phyloP scores from a whole-genome alignment of 2,113 vertebrate species.

The Sebastes fasciatus region DNA sequence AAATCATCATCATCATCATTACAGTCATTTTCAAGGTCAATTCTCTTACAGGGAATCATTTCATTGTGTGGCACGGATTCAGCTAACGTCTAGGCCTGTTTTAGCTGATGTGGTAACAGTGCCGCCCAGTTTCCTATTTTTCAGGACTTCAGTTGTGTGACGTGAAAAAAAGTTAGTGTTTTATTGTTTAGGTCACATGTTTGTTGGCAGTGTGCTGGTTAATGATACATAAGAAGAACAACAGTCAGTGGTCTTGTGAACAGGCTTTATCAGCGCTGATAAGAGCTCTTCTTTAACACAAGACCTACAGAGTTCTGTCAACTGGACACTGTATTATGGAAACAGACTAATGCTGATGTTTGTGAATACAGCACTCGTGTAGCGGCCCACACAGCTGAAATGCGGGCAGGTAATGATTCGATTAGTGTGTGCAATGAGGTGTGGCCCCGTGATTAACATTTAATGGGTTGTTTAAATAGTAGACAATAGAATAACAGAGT shows the following conservation, averaged over 20 bases:
- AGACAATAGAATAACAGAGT: slow-evolving; percentile 50
- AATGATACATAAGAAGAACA: slow-evolving; percentile 79
- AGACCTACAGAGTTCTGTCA: slow-evolving; percentile 29
- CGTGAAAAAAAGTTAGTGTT: background rate
- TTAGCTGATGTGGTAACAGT: slow-evolving; percentile 20
- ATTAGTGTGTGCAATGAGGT: slow-evolving; percentile 53
- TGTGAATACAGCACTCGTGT: slow-evolving; percentile 38
- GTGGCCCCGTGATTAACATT: slow-evolving; percentile 64
- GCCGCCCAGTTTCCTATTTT: slow-evolving; percentile 28
- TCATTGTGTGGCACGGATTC: slow-evolving; percentile 19
- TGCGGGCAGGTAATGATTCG: slow-evolving; percentile 44
- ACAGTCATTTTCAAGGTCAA: slow-evolving; percentile 42
- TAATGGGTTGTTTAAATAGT: slow-evolving; percentile 58
- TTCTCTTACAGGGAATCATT: slow-evolving; percentile 48
- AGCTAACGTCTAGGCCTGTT: slow-evolving; percentile 22
- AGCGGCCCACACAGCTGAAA: slow-evolving; percentile 5
- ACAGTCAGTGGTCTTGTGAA: slow-evolving; percentile 57
- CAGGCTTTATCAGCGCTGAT: slow-evolving; percentile 65
- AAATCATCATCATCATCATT: slow-evolving; percentile 46
- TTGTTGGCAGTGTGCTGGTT: slow-evolving; percentile 63
- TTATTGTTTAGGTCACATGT: slow-evolving; percentile 34
- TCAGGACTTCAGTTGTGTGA: slow-evolving; percentile 17
- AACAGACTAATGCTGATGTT: slow-evolving; percentile 28
- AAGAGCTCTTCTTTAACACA: slow-evolving; percentile 56
- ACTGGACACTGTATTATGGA: slow-evolving; percentile 17